phyloP scores from a whole-genome alignment of 2,797 vertebrate species.

The Synanceia verrucosa region DNA sequence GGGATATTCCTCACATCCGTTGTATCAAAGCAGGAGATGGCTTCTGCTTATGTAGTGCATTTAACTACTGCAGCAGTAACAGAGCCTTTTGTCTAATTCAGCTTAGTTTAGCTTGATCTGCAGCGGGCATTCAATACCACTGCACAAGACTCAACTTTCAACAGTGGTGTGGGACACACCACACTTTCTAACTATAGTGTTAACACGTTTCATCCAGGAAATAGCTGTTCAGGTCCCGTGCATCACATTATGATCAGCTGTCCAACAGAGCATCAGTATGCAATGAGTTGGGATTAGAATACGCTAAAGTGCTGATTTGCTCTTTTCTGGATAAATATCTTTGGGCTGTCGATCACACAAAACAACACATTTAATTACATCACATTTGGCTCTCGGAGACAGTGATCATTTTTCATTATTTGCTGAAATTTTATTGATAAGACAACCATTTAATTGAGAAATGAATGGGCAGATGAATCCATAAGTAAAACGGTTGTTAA shows the following conservation, averaged over 20 bases:
- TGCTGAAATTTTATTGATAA: neutral
- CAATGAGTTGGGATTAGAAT: too few species aligned
- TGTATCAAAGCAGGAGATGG: slow-evolving; percentile 30
- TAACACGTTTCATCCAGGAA: too few species aligned
- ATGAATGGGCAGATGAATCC: neutral
- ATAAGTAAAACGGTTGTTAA: neutral
- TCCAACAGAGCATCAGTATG: too few species aligned
- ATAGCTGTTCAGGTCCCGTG: too few species aligned
- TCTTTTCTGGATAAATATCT: neutral
- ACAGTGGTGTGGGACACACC: too few species aligned
- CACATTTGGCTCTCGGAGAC: neutral
- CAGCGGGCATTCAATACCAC: neutral
- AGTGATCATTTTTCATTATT: neutral
- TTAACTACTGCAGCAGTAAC: too few species aligned
- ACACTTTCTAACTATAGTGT: too few species aligned
- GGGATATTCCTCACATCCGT: slow-evolving; percentile 21
- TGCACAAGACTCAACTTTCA: neutral
- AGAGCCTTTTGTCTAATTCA: slow-evolving; percentile 28
- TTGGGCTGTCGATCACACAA: neutral
- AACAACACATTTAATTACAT: neutral
- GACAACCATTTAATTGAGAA: neutral
- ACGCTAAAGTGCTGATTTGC: too few species aligned
- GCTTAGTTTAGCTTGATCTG: slow-evolving; percentile 29
- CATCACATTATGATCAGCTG: too few species aligned
- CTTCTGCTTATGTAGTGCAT: slow-evolving; percentile 30